Percentiles rank a stretch among this genome's conserved stretches.
These are phyloP conservation scores for Microplitis manilae DNA, from an alignment of 2,888 invertebrate species.

Conservation along the genomic window DNA sequence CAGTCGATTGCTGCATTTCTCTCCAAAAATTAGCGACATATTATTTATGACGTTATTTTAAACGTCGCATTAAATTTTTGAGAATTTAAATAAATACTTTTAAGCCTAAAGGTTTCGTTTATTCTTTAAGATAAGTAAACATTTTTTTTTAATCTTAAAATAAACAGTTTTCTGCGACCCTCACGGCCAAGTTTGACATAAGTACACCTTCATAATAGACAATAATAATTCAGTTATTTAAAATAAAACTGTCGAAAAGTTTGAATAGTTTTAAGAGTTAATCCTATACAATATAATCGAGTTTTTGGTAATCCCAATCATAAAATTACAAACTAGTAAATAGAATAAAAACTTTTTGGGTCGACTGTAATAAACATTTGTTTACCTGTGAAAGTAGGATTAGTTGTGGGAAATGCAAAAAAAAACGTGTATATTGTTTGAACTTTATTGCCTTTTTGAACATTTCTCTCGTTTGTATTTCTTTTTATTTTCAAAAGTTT, in stretches of 20 bases:
- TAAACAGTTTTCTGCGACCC: background rate
- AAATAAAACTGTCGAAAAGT: background rate
- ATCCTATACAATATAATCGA: conserved; percentile 60
- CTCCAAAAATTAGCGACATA: background rate
- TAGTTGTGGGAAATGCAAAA: background rate
- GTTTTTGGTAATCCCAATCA: conserved; percentile 54
- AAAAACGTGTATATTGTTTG: background rate
- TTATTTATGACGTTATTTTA: background rate
- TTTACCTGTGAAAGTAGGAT: background rate
- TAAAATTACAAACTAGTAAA: conserved; percentile 46
- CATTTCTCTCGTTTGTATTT: background rate
- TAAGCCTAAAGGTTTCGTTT: background rate
- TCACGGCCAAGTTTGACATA: background rate
- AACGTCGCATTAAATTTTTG: background rate
- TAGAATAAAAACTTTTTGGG: background rate
- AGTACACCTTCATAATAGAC: background rate
- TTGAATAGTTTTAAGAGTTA: conserved; percentile 54
- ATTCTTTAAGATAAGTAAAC: background rate
- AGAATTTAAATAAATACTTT: background rate
- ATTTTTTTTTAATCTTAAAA: background rate
- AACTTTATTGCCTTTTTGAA: background rate
- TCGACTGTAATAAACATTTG: conserved; percentile 2
- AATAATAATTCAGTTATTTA: background rate
- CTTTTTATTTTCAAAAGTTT: background rate
- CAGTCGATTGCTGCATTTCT: background rate